Evolutionary conservation across 2,888 invertebrate genomes (phyloP), one percentile per base, ranked within the genome.

Genomic region (Apomyelois bistriatella): DNA sequence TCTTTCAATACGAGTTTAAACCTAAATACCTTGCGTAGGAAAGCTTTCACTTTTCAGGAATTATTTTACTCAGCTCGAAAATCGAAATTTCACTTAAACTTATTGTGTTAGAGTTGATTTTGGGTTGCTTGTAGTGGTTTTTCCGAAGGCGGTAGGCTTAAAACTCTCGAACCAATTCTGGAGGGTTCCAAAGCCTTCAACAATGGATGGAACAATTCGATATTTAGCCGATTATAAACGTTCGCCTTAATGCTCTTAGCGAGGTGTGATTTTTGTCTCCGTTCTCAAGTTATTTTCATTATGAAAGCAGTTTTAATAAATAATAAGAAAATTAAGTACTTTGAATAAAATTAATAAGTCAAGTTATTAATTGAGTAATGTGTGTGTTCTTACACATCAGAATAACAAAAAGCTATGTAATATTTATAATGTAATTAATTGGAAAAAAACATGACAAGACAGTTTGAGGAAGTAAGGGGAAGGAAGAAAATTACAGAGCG

Each of bases 41-140:
- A 82, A 82, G 87, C 89, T 89, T 89, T 90, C 89, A 87, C 89
- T 90, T 90, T 90, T 90, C 89, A 87, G 88, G 82, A 85, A 87
- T 87, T 83, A 85, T 85, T 85, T 77, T 72, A 66, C 71, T 56
- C 47, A 40, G 9, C 16, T 9, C 32, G 22, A 13, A 66, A 54
- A 60, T 65, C 62, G 54, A 75, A 75, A 77, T 70, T 79, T 58
- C 60, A 72, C 82, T 72, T 57, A 77, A 74, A 48, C 6, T 7
- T n/a, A 17, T 40, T 32, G 13, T 15, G 30, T 59, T 80, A 82
- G 60, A 64, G 78, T 62, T 60, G 61, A 58, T 56, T 74, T 78
- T 84, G 36, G 62, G 10, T 48, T 61, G 72, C 35, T 30, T 15
- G 32, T 4, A 1, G 4, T 3, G n/a, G 80, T 79, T 82, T 86